These are phyloP conservation scores for Panzeria rudis DNA, from an alignment of 2,888 invertebrate genomes.

Conservation along the genomic window DNA sequence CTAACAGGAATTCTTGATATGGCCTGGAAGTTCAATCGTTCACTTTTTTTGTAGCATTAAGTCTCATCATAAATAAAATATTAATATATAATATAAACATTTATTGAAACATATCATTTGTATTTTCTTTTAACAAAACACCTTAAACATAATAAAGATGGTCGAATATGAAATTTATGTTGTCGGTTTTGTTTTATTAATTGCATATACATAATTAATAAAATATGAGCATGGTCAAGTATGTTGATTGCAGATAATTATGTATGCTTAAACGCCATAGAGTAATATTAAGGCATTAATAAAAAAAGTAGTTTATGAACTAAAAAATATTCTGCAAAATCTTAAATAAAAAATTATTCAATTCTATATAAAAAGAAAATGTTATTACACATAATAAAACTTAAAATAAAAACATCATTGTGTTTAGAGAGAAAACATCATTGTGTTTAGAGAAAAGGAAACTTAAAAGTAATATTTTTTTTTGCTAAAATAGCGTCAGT, in stretches of 20 bases:
- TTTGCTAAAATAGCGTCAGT: constrained; percentile 48
- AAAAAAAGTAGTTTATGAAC: constrained; percentile 50
- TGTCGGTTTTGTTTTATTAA: not conserved
- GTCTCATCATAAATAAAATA: not conserved
- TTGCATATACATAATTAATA: not conserved
- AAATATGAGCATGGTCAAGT: constrained; percentile 49
- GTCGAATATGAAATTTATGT: constrained; percentile 32
- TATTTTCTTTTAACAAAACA: constrained; percentile 59
- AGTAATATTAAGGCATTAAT: constrained; percentile 43
- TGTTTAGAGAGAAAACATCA: constrained; percentile 39
- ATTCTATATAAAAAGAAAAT: constrained; percentile 50
- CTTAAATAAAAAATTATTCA: constrained; percentile 41
- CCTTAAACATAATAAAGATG: constrained; percentile 56
- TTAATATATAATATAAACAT: constrained; percentile 40
- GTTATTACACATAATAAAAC: constrained; percentile 65
- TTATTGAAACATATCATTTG: constrained; percentile 58
- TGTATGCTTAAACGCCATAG: constrained; percentile 27
- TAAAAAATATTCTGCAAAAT: constrained; percentile 35
- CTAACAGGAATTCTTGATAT: no score
- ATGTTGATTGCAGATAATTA: constrained; percentile 21
- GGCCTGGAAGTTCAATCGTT: no score
- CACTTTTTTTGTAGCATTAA: no score
- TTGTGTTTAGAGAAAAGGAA: constrained; percentile 39
- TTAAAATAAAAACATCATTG: constrained; percentile 54
- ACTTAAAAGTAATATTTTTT: constrained; percentile 60